Evolutionary conservation across 2,797 vertebrate genomes (phyloP), one percentile per base, ranked within the genome.

Genomic region (Naso thynnoides): DNA sequence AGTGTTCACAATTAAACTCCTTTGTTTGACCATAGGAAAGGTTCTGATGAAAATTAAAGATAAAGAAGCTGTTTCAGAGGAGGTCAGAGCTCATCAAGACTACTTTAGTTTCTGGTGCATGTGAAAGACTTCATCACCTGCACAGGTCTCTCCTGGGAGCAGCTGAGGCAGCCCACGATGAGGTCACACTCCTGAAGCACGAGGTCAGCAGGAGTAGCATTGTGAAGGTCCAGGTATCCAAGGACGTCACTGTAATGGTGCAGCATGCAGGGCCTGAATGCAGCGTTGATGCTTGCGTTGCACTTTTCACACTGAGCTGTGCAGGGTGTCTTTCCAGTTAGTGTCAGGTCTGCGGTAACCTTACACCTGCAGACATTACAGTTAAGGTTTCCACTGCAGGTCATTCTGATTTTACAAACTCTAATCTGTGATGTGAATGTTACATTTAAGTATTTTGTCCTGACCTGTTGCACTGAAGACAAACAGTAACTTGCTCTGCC

Each of bases 231-330:
- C 84, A 96, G 81, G 81, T 95, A 95, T 16, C 95, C 95, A 84
- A 96, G 81, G 53, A 96, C 86, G 14, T 94, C 88, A n/a, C 94
- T 90, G 91, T 95, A 95, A 45, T 88, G 92, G 85, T 96, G 95
- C 42, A 96, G 72, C 90, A 96, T 81, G 85, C 91, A 91, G 78
- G 95, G 92, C 58, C 93, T 92, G 82, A 95, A 95, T 0, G 86
- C 83, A 13, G 91, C 94, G 4, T 74, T 88, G 83, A 96, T 95
- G 38, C 73, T 83, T 1, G 91, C 80, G 19, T 78, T 94, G 82
- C 95, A 96, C 72, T 94, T 95, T 55, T 95, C 94, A 87, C 95
- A 96, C 83, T 94, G 93, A 57, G 94, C 95, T 0, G 80, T 27
- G 70, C 93, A 95, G 16, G 88, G 24, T 9, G 87, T 82, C 80